Evolutionary conservation across 2,113 vertebrate species (phyloP), one percentile per base, ranked within the genome.

Genomic region (Pseudorectes ferrugineus): DNA sequence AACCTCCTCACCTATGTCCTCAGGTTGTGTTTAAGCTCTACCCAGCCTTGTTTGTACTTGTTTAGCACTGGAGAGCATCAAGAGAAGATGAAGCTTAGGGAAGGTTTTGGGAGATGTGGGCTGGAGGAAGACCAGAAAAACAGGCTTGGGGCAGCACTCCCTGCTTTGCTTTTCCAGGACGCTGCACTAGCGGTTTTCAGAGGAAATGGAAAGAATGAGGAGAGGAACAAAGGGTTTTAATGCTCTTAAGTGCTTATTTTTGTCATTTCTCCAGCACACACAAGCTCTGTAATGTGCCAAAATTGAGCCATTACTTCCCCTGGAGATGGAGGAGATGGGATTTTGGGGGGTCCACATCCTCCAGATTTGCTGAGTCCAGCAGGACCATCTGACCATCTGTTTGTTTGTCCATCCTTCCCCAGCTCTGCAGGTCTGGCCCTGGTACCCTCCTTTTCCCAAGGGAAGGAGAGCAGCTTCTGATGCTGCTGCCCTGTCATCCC

Each of bases 181-280:
- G 51, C 59, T 77, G 75, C 5, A 5, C 40, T 45, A 18, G 93
- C 0, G 80, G 80, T 92, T 96, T 95, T 77, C 58, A 81, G 66
- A 93, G 95, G 91, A 94, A 96, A 93, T 92, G 79, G 95, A 92
- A 96, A 91, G 81, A 91, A 95, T 85, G 89, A 93, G 66, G 59
- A 85, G 84, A 72, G 67, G 72, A 95, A 94, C 88, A 95, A 94
- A 95, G 48, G 71, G 51, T 67, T 93, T 92, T 88, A 90, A 77
- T 88, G 94, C 8, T 16, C 71, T 79, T 68, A 85, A 94, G 85
- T 83, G 83, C 79, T 97, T 79, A 58, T 70, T 94, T 85, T 88
- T 10, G 2, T 96, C 90, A 85, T 76, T 79, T 36, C 71, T 82
- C 13, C 62, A 85, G 61, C 78, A 75, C 58, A 61, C 4, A 6